Evolutionary conservation across 2,888 invertebrate genomes (phyloP).

Genomic region (Sphaeridia pumilis): DNA sequence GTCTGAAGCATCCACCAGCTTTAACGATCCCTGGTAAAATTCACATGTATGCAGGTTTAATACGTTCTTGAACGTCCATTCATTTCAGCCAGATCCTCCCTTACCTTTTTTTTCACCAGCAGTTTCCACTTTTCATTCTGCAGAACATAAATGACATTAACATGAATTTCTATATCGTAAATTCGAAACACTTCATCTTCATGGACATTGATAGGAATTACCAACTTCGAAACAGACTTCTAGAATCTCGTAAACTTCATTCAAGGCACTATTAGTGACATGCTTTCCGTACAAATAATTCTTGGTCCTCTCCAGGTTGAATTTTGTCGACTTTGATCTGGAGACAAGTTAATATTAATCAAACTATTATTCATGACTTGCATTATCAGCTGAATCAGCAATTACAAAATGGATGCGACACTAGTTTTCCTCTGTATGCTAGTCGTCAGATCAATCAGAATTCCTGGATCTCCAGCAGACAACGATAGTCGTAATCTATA

Average conservation of each 20-base stretch:
- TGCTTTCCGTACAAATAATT: background rate
- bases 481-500: constrained; percentile 9
- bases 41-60: too few species aligned
- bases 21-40: too few species aligned
- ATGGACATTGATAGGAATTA: too few species aligned
- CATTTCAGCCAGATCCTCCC: too few species aligned
- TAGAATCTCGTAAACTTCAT: background rate
- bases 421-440: background rate
- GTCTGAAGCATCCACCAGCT: too few species aligned
- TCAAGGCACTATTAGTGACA: background rate
- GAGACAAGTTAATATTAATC: background rate
- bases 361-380: background rate
- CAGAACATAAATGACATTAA: too few species aligned
- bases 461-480: background rate
- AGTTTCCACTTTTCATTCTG: too few species aligned
- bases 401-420: background rate
- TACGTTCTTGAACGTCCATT: too few species aligned
- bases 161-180: too few species aligned
- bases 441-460: constrained; percentile 4
- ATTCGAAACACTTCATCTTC: too few species aligned
- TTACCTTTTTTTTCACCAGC: too few species aligned
- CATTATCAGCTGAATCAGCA: background rate
- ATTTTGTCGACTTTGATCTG: background rate
- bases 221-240: background rate
- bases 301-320: too few species aligned